These are phyloP conservation scores for Automeris io DNA, from an alignment of 2,888 invertebrate species.

Conservation along the genomic window DNA sequence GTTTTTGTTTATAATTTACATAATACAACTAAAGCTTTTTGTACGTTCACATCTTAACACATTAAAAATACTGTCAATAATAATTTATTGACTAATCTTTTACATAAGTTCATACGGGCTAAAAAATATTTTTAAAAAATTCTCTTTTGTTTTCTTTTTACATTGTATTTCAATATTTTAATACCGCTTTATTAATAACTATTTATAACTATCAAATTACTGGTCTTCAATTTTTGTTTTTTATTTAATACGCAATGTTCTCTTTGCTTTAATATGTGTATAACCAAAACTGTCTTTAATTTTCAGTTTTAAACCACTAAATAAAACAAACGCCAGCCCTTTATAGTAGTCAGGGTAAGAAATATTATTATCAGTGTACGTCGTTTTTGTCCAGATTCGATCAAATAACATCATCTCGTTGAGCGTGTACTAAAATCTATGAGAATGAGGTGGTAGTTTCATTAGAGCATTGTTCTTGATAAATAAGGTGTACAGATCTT, in stretches of 20 bases:
- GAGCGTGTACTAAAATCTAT: slow-evolving; percentile 30
- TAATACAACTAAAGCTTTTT: no score
- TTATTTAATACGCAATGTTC: not conserved
- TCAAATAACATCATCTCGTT: slow-evolving; percentile 35
- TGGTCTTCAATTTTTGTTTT: no score
- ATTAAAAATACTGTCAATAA: no score
- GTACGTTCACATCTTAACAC: no score
- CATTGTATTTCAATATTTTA: no score
- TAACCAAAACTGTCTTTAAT: slow-evolving; percentile 42
- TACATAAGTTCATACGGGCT: no score
- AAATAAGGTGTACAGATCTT: not conserved
- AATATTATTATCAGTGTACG: slow-evolving; percentile 38
- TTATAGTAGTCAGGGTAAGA: slow-evolving; percentile 55
- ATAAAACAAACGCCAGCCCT: slow-evolving; percentile 46
- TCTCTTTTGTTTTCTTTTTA: no score
- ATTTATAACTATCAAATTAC: no score
- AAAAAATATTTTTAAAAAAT: no score
- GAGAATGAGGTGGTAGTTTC: slow-evolving; percentile 20
- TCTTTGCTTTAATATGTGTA: slow-evolving; percentile 14
- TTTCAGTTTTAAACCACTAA: slow-evolving; percentile 67
- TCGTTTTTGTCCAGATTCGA: slow-evolving; percentile 40
- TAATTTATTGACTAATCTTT: no score
- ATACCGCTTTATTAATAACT: no score
- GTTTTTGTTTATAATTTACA: no score
- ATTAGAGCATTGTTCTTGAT: slow-evolving; percentile 8